phyloP scores from a whole-genome alignment of 2,888 invertebrate genomes.

The Tortricodes alternella region DNA sequence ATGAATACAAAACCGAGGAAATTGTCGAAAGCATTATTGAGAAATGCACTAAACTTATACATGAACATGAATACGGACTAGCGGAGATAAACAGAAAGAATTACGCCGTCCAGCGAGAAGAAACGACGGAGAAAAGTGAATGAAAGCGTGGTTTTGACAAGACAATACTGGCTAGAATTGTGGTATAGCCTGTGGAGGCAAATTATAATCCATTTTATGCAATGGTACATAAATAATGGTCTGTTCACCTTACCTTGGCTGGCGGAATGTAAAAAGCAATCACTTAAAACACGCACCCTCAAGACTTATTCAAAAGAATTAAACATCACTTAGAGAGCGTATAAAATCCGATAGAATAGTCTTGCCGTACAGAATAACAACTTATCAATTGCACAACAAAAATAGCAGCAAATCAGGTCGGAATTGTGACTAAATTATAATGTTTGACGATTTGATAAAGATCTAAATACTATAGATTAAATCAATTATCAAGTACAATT shows the following conservation, averaged over 20 bases:
- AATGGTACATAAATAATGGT: neutral
- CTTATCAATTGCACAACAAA: no score
- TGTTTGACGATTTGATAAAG: slow-evolving; percentile 4
- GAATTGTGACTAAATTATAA: slow-evolving; percentile 15
- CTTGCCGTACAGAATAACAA: no score
- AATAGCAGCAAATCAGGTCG: slow-evolving; percentile 3
- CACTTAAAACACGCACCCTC: no score
- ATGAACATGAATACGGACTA: slow-evolving; percentile 54
- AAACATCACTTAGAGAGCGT: no score
- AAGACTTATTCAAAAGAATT: no score
- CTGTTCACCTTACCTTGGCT: no score
- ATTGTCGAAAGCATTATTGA: slow-evolving; percentile 30
- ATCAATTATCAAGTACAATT: slow-evolving; percentile 14
- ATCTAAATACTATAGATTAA: slow-evolving; percentile 19
- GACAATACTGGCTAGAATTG: slow-evolving; percentile 30
- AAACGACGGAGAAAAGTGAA: slow-evolving; percentile 49
- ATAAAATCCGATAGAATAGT: no score
- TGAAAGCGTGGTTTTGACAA: slow-evolving; percentile 47
- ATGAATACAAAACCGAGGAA: slow-evolving; percentile 27
- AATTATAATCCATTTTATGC: neutral
- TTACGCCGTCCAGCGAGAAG: slow-evolving; percentile 56
- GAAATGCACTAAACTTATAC: slow-evolving; percentile 54
- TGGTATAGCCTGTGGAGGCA: neutral
- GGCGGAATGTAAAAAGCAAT: no score
- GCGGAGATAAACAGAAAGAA: slow-evolving; percentile 69